Percentiles rank a stretch among this genome's conserved stretches.
Evolutionary conservation across 2,113 vertebrate species (phyloP).

Genomic region (Neogale vison): DNA sequence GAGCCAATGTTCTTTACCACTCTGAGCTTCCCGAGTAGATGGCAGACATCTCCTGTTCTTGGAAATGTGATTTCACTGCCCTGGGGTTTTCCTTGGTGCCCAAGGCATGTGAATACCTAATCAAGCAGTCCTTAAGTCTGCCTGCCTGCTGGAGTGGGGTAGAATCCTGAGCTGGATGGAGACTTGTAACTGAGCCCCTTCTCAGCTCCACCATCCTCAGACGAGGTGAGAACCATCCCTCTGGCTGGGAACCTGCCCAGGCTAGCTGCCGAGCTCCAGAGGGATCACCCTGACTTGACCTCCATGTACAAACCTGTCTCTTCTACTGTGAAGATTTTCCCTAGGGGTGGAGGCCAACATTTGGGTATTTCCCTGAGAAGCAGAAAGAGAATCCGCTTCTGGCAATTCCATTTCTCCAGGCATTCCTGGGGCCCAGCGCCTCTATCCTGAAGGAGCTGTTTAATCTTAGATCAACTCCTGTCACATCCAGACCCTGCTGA

Average conservation of each 20-base stretch:
- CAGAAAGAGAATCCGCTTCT: background rate
- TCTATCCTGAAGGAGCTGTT: background rate
- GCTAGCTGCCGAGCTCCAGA: background rate
- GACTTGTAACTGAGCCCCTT: background rate
- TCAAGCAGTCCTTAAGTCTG: background rate
- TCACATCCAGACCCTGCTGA: constrained; percentile 15
- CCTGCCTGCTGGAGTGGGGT: background rate
- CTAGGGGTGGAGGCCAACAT: too few species aligned
- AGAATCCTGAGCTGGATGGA: background rate
- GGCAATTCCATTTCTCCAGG: constrained; percentile 12
- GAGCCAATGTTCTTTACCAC: background rate
- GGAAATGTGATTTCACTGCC: background rate
- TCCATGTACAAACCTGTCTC: background rate
- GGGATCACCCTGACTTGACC: background rate
- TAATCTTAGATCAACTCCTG: constrained; percentile 44
- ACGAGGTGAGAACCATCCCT: background rate
- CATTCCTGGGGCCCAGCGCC: background rate
- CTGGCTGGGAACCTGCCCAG: background rate
- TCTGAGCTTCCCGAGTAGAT: background rate
- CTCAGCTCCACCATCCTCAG: background rate
- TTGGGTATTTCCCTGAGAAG: background rate
- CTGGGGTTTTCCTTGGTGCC: background rate
- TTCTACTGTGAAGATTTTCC: background rate
- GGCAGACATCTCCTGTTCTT: background rate
- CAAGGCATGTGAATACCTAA: background rate